Conservation (phyloP, 2,113 vertebrate species). For the Ahaetulla prasina region DNA sequence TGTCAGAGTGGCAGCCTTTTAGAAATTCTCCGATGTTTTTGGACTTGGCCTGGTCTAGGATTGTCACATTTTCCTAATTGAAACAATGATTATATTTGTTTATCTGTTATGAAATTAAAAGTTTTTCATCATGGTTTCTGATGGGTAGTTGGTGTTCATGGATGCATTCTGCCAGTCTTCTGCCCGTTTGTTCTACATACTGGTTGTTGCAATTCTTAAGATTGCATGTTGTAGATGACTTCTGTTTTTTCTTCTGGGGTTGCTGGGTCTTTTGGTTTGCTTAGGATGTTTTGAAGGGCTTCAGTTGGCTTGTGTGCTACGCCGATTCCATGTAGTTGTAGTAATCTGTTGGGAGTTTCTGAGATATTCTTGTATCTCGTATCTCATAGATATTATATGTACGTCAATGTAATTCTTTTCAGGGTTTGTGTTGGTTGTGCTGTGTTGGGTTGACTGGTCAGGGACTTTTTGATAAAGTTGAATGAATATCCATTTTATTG, state of each 20-base stretch:
- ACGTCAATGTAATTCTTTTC: not conserved
- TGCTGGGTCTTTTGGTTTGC: not conserved
- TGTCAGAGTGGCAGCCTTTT: not conserved
- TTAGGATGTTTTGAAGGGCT: not conserved
- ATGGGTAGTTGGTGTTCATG: not conserved
- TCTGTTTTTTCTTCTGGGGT: not conserved
- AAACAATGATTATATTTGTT: not conserved
- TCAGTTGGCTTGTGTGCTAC: not conserved
- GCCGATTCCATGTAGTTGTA: not conserved
- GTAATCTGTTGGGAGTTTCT: not conserved
- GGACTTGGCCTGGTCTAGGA: not conserved
- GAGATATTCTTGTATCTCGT: not conserved
- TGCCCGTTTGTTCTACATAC: not conserved
- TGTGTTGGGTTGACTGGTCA: not conserved
- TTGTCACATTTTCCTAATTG: not conserved
- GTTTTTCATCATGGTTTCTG: too few relatives aligned
- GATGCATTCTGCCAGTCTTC: not conserved
- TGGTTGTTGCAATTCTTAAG: not conserved
- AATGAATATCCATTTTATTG: not conserved
- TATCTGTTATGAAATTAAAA: too few relatives aligned
- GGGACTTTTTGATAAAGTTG: not conserved
- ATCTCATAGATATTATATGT: too few relatives aligned
- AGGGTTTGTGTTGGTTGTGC: not conserved
- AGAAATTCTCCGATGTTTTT: not conserved
- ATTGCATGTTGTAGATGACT: not conserved